A percentile compares a stretch with the other conserved stretches of the same genome.
Conservation (phyloP, 2,113 vertebrate species). For the Nothobranchius furzeri region DNA sequence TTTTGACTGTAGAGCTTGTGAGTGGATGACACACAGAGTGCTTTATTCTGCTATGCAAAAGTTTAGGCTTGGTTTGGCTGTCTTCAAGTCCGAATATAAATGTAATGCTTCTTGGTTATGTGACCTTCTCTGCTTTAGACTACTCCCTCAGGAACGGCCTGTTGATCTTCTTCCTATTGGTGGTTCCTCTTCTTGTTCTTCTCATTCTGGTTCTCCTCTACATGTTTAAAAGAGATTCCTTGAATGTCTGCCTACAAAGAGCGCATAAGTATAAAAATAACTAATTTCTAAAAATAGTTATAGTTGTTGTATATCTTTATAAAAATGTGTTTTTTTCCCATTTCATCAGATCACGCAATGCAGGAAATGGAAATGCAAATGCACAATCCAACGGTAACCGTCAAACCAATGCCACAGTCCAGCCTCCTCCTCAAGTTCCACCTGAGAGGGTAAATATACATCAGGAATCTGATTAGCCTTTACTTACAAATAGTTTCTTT, state of each 20-base stretch:
- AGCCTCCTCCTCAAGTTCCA: background rate
- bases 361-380: conserved; percentile 26
- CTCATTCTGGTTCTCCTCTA: conserved; percentile 71
- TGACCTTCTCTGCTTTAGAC: conserved; percentile 65
- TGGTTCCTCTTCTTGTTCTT: conserved; percentile 77
- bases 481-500: conserved; percentile 3
- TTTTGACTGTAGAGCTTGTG: no score
- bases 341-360: conserved; percentile 44
- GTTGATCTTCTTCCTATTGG: conserved; percentile 87
- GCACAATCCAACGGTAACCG: conserved; percentile 9
- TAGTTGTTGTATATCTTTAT: background rate
- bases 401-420: background rate
- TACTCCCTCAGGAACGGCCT: conserved; percentile 86
- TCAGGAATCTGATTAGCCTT: background rate
- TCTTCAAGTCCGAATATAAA: background rate
- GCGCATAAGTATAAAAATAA: conserved; percentile 32
- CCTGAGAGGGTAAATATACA: conserved; percentile 34
- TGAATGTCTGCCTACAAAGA: conserved; percentile 55
- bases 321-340: background rate
- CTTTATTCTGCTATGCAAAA: no score
- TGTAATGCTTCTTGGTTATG: no score
- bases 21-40: no score
- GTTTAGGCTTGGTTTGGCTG: no score
- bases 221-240: conserved; percentile 67
- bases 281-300: background rate